Evolutionary conservation across 35 echinoderm and acorn worm genomes (phyloP).

Genomic region (Apostichopus parvimensis): DNA sequence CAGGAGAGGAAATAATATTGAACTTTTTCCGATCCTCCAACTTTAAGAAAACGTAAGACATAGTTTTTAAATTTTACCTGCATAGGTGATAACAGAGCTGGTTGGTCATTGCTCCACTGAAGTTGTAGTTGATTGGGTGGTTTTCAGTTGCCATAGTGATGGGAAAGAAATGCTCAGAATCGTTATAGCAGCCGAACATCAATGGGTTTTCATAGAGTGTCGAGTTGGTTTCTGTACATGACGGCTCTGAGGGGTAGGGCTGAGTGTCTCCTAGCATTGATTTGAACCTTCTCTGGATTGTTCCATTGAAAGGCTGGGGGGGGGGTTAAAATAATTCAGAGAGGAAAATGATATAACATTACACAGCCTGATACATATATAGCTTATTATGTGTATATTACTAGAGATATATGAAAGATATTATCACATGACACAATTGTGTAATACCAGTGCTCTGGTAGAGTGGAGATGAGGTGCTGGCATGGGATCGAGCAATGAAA

Average conservation of each 20-base stretch:
- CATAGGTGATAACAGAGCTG: constrained; percentile 56
- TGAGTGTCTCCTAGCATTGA: constrained; percentile 70
- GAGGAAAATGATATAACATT: too few species aligned
- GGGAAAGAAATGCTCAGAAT: constrained; percentile 42
- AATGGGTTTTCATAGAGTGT: constrained; percentile 60
- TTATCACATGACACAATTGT: too few species aligned
- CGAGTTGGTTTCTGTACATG: constrained; percentile 57
- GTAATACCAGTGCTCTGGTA: too few species aligned
- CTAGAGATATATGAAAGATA: too few species aligned
- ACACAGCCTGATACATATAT: too few species aligned
- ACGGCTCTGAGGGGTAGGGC: constrained; percentile 64
- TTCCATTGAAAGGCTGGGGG: constrained; percentile 52
- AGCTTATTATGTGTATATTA: too few species aligned
- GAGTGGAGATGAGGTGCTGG: too few species aligned
- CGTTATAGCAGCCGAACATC: constrained; percentile 63
- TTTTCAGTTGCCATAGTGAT: constrained; percentile 61
- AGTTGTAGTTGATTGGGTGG: constrained; percentile 57
- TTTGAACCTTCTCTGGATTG: constrained; percentile 68
- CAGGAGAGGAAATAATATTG: too few species aligned
- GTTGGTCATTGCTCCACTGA: constrained; percentile 59
- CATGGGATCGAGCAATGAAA: too few species aligned
- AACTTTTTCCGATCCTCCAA: too few species aligned
- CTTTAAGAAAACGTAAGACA: too few species aligned
- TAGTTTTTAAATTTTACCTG: constrained; percentile 36
- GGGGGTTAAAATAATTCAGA: too few species aligned